Percentiles rank a stretch among this genome's conserved stretches.
Evolutionary conservation across 2,797 vertebrate genomes (phyloP).

Genomic region (Rachycentron canadum): DNA sequence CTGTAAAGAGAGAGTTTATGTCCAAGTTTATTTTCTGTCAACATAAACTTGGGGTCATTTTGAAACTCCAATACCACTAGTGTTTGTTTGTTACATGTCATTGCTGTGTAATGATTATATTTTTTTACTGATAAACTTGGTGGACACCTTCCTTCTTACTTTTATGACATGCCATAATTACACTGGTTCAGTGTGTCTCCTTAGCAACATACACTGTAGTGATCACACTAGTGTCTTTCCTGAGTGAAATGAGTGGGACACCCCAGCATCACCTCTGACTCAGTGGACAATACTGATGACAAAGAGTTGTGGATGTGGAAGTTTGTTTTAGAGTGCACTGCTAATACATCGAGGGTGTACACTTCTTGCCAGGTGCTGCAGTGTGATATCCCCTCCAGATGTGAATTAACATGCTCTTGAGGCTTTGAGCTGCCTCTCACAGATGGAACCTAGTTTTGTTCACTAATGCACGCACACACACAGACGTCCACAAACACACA

Average conservation of each 20-base stretch:
- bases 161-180: constrained; percentile 9
- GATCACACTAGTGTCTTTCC: constrained; percentile 1
- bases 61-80: neutral
- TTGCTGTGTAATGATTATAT: constrained; percentile 31
- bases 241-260: neutral
- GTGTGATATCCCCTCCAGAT: constrained; percentile 38
- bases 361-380: constrained; percentile 33
- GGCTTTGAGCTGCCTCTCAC: constrained; percentile 1
- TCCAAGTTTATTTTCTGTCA: neutral
- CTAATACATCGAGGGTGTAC: neutral
- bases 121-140: constrained; percentile 18
- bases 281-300: neutral
- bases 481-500: constrained; percentile 29
- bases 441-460: constrained; percentile 35
- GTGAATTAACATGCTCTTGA: constrained; percentile 22
- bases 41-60: constrained; percentile 5
- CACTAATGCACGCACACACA: constrained; percentile 14
- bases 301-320: neutral
- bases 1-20: neutral
- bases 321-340: neutral
- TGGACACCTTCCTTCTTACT: neutral
- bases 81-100: constrained; percentile 20
- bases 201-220: neutral
- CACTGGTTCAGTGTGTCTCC: neutral
- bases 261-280: neutral